Percentiles rank a stretch among this genome's conserved stretches.
phyloP scores from a whole-genome alignment of 2,888 invertebrate genomes.

The Drosophila anomalata region DNA sequence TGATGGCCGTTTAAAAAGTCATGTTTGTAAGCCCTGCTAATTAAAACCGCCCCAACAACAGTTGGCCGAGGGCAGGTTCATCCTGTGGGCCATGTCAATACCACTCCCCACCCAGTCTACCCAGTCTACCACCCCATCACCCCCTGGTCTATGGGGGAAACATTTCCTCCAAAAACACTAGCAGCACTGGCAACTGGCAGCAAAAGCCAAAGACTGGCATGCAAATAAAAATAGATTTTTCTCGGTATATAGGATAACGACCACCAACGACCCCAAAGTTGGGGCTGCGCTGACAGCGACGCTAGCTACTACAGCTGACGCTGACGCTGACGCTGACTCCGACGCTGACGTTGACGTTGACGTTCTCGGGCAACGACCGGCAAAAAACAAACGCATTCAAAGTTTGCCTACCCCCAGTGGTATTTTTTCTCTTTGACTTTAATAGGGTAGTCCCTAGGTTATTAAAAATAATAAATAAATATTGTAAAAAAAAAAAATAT shows the following conservation, averaged over 20 bases:
- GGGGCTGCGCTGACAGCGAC: conserved; percentile 8
- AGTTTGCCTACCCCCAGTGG: conserved; percentile 37
- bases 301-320: conserved; percentile 7
- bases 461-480: not conserved
- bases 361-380: conserved; percentile 71
- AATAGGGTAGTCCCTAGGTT: not conserved
- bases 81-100: conserved; percentile 3
- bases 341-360: conserved; percentile 10
- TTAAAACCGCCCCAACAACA: conserved; percentile 14
- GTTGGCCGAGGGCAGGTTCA: conserved; percentile 32
- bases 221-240: conserved; percentile 80
- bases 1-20: not conserved
- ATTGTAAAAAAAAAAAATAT: not conserved
- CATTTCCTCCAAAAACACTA: not conserved
- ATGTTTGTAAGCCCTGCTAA: conserved; percentile 1
- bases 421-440: conserved; percentile 1
- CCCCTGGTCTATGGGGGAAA: not conserved
- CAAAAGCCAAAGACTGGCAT: conserved; percentile 29
- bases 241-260: conserved; percentile 83
- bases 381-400: conserved; percentile 53
- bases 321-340: not conserved
- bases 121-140: not conserved
- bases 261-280: conserved; percentile 82
- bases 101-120: not conserved
- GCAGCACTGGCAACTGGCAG: not conserved